Evolutionary conservation across 2,113 vertebrate genomes (phyloP).

Genomic region (Crocuta crocuta): DNA sequence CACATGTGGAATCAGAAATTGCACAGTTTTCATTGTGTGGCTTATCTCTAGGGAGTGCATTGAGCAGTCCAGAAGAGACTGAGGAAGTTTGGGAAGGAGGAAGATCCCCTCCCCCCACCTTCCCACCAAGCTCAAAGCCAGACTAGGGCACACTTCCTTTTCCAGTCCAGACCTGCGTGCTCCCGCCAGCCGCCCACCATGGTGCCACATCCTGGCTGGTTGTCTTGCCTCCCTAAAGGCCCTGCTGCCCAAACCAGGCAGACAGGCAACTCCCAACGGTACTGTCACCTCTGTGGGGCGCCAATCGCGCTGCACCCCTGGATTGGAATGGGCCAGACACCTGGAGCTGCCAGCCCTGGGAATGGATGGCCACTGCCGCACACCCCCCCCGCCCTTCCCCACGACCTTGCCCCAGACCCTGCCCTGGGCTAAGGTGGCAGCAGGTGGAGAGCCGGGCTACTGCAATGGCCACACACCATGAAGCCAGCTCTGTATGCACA

Average conservation of each 20-base stretch:
- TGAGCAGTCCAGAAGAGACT: background rate
- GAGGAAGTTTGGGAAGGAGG: background rate
- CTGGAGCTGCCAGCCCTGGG: background rate
- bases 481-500: accelerated
- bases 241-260: background rate
- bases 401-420: accelerated
- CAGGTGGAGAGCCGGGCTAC: background rate
- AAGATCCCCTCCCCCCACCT: background rate
- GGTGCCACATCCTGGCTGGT: background rate
- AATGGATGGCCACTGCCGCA: background rate
- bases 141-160: background rate
- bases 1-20: background rate
- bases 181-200: accelerated
- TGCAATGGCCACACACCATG: background rate
- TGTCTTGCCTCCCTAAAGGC: background rate
- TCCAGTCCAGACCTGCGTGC: background rate
- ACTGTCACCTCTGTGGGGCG: accelerated
- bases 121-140: too few relatives aligned
- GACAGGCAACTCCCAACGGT: accelerated
- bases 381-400: background rate
- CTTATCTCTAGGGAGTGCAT: background rate
- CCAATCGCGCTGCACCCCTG: background rate
- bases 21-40: background rate
- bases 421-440: too few relatives aligned
- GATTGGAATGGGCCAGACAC: background rate